Conservation (phyloP, 1,140 invertebrate species). For the Onthophagus taurus region DNA sequence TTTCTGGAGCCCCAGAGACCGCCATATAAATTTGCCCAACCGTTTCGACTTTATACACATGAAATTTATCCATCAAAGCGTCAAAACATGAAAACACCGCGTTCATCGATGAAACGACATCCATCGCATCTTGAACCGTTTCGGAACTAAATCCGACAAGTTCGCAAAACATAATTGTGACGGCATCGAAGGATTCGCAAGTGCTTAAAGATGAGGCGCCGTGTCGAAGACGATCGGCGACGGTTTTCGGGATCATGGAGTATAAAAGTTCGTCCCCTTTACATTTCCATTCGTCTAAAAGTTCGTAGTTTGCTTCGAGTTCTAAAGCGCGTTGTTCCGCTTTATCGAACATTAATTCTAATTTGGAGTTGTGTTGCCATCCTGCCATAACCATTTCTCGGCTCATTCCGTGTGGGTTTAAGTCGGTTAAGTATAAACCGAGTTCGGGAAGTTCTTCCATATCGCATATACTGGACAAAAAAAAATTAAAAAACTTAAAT, state of each 20-base stretch:
- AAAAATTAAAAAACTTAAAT: conserved; percentile 5
- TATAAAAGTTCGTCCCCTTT: conserved; percentile 80
- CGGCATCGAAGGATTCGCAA: conserved; percentile 59
- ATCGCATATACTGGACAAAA: conserved; percentile 65
- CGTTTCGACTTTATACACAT: conserved; percentile 82
- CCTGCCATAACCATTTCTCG: conserved; percentile 75
- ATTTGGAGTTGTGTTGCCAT: conserved; percentile 77
- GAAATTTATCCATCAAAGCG: conserved; percentile 60
- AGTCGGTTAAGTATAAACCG: conserved; percentile 72
- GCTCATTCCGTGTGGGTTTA: conserved; percentile 78
- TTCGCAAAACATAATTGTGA: conserved; percentile 54
- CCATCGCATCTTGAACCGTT: conserved; percentile 66
- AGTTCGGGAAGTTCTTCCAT: conserved; percentile 69
- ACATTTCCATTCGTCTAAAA: conserved; percentile 74
- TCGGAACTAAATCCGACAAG: conserved; percentile 48
- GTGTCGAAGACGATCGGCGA: conserved; percentile 55
- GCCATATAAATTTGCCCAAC: conserved; percentile 82
- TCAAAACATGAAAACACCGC: conserved; percentile 76
- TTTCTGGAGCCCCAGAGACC: conserved; percentile 74
- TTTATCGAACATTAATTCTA: conserved; percentile 74
- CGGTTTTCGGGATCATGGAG: conserved; percentile 81
- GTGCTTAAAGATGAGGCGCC: conserved; percentile 66
- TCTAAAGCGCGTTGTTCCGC: conserved; percentile 65
- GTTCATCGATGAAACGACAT: conserved; percentile 73
- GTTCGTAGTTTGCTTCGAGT: conserved; percentile 57